Conservation (phyloP, 2,888 invertebrate species). For the Melinaea menophilus region DNA sequence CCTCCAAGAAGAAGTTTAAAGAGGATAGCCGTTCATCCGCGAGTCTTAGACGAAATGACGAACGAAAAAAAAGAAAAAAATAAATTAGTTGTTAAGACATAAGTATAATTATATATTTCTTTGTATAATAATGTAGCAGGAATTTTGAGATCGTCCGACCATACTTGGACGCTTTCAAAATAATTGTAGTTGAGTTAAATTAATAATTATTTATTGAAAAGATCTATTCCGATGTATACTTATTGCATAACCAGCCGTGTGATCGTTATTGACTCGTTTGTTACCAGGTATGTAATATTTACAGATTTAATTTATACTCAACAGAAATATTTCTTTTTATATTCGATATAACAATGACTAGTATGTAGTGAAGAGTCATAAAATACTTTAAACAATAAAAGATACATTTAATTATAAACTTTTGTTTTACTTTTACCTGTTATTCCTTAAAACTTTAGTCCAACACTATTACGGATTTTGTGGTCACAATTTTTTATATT, state of each 20-base stretch:
- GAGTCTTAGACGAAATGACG: constrained; percentile 46
- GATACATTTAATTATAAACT: constrained; percentile 9
- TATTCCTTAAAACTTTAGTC: background rate
- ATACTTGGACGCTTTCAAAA: constrained; percentile 72
- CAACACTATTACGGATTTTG: background rate
- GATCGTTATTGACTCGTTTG: constrained; percentile 26
- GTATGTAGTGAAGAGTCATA: constrained; percentile 23
- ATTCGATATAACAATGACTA: constrained; percentile 10
- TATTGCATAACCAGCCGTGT: constrained; percentile 1
- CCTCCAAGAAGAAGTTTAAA: constrained; percentile 57
- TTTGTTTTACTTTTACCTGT: constrained; percentile 7
- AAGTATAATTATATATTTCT: constrained; percentile 6
- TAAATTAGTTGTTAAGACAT: constrained; percentile 25
- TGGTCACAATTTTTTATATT: no score
- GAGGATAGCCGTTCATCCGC: constrained; percentile 55
- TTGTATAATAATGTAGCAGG: background rate
- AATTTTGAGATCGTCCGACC: constrained; percentile 73
- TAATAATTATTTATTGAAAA: constrained; percentile 40
- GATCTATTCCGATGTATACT: constrained; percentile 21
- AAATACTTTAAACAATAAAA: constrained; percentile 7
- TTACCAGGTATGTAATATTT: constrained; percentile 51
- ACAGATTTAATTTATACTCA: constrained; percentile 37
- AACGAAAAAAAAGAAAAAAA: constrained; percentile 41
- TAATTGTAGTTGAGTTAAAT: constrained; percentile 44
- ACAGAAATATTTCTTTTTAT: constrained; percentile 20